Percentiles rank a stretch among this genome's conserved stretches.
phyloP scores from a whole-genome alignment of 2,797 vertebrate genomes.

The Knipowitschia caucasica region DNA sequence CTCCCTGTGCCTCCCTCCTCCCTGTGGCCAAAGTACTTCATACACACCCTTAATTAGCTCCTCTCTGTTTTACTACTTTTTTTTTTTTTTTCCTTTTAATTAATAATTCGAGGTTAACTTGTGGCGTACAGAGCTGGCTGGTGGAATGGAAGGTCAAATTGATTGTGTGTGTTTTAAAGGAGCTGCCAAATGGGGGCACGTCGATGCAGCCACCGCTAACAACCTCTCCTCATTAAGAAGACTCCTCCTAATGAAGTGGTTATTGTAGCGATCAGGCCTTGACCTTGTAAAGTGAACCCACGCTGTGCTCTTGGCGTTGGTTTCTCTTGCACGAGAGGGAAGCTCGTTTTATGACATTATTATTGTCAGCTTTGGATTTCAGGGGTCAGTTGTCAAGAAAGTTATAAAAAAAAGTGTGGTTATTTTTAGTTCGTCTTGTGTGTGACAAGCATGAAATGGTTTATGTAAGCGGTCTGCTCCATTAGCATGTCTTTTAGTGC shows the following conservation, averaged over 20 bases:
- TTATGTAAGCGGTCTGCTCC: too few relatives aligned
- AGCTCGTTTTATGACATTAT: conserved; percentile 5
- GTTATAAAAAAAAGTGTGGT: too few relatives aligned
- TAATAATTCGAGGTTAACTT: conserved; percentile 62
- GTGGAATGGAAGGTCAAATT: conserved; percentile 53
- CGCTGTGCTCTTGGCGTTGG: conserved; percentile 33
- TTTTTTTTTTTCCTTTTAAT: conserved; percentile 49
- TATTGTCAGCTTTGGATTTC: conserved; percentile 11
- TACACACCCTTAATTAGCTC: conserved; percentile 61
- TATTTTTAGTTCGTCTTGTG: too few relatives aligned
- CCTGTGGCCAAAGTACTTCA: conserved; percentile 37
- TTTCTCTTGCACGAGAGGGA: conserved; percentile 28
- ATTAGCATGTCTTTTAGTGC: too few relatives aligned
- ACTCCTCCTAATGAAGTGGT: conserved; percentile 64
- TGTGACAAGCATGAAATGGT: too few relatives aligned
- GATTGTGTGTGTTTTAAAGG: conserved; percentile 57
- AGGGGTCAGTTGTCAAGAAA: conserved; percentile 5
- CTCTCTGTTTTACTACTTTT: conserved; percentile 23
- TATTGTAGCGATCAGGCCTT: conserved; percentile 45
- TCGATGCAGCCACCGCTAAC: conserved; percentile 47
- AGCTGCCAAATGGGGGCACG: conserved; percentile 62
- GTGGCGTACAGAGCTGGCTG: conserved; percentile 33
- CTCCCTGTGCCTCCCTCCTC: conserved; percentile 41
- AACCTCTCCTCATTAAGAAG: conserved; percentile 70
- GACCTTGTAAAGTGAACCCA: conserved; percentile 57